A percentile compares a stretch with the other conserved stretches of the same genome.
phyloP scores from a whole-genome alignment of 2,797 vertebrate species.

The Megaceryle alcyon region DNA sequence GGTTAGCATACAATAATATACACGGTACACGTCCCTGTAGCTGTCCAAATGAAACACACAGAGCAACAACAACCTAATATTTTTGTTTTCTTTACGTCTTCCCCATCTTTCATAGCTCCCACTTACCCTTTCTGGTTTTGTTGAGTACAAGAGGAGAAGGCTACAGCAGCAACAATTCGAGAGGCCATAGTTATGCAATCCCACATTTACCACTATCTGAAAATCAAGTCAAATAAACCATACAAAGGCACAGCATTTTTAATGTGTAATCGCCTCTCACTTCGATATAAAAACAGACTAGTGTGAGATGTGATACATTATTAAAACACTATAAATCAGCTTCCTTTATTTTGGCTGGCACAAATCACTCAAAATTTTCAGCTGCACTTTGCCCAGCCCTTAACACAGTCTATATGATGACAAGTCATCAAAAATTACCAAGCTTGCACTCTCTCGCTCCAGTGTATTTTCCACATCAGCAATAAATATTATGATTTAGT shows the following conservation, averaged over 20 bases:
- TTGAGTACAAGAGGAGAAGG: background rate
- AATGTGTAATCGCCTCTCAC: background rate
- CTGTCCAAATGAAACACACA: background rate
- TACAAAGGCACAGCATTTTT: background rate
- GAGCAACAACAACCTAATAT: background rate
- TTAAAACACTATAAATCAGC: background rate
- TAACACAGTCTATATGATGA: background rate
- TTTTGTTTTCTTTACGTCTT: background rate
- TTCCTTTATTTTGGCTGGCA: background rate
- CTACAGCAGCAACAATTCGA: background rate
- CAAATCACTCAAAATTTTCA: background rate
- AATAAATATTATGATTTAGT: background rate
- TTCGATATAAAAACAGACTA: background rate
- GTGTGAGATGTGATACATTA: background rate
- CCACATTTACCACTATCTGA: background rate
- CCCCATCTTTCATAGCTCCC: background rate
- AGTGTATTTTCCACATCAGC: background rate
- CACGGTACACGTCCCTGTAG: background rate
- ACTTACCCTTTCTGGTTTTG: background rate
- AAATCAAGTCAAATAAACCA: background rate
- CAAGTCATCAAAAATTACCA: background rate
- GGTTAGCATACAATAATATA: background rate
- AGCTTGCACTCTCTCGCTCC: background rate
- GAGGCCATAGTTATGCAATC: background rate
- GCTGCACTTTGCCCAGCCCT: background rate